These are phyloP conservation scores for Psilopogon haemacephalus DNA, from an alignment of 2,113 vertebrate genomes.

Conservation along the genomic window DNA sequence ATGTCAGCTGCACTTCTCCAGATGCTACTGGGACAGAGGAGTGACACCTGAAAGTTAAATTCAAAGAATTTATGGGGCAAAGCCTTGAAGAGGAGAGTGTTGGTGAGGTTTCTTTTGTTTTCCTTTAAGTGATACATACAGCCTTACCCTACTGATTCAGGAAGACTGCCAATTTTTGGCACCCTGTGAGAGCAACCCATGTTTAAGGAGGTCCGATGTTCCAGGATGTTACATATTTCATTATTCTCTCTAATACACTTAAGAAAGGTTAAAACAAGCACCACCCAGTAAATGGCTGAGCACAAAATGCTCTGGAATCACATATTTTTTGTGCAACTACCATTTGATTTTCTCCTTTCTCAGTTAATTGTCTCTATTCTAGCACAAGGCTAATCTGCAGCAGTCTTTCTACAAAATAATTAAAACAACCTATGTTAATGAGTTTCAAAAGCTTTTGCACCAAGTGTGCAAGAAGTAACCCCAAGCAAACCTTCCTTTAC, in stretches of 20 bases:
- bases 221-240: neutral
- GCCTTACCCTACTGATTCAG: neutral
- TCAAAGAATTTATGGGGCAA: neutral
- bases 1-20: neutral
- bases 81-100: neutral
- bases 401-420: neutral
- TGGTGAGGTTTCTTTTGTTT: fast-evolving
- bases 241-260: neutral
- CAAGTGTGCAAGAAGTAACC: neutral
- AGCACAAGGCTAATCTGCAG: neutral
- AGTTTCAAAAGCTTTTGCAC: neutral
- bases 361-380: neutral
- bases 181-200: neutral
- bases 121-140: neutral
- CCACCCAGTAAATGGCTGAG: neutral
- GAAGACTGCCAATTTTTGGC: neutral
- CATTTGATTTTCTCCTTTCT: neutral
- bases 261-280: neutral
- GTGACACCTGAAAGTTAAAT: neutral
- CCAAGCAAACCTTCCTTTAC: neutral
- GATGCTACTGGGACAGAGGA: neutral
- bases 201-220: neutral
- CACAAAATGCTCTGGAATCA: neutral
- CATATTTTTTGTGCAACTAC: neutral
- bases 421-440: neutral